Evolutionary conservation across 2,797 vertebrate species (phyloP).

Genomic region (Enteromius paludinosus): DNA sequence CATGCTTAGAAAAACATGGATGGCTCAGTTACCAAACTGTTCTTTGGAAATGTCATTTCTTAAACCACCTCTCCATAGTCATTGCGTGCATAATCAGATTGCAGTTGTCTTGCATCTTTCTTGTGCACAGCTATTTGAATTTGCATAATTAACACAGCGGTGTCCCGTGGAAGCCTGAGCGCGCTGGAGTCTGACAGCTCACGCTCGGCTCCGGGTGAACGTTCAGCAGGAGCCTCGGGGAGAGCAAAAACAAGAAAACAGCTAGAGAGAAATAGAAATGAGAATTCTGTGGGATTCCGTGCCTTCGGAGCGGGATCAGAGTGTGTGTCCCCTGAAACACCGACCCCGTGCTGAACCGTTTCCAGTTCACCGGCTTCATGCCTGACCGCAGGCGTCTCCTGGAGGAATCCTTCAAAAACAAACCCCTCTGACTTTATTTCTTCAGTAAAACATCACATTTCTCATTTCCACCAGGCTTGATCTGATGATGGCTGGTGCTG

Average conservation of each 20-base stretch:
- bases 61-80: conserved; percentile 29
- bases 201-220: conserved; percentile 59
- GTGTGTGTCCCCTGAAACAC: background rate
- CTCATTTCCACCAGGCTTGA: background rate
- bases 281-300: background rate
- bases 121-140: conserved; percentile 74
- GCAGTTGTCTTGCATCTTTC: conserved; percentile 70
- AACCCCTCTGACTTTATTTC: background rate
- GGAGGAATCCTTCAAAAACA: background rate
- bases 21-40: background rate
- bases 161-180: conserved; percentile 62
- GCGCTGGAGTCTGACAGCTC: conserved; percentile 69
- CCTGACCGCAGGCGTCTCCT: background rate
- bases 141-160: conserved; percentile 78
- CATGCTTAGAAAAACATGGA: background rate
- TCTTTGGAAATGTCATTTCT: background rate
- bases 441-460: background rate
- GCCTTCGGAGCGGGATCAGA: background rate
- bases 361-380: background rate
- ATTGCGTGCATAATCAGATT: conserved; percentile 75
- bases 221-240: conserved; percentile 42
- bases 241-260: background rate
- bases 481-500: background rate
- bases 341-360: background rate
- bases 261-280: background rate